Evolutionary conservation across 2,113 vertebrate genomes (phyloP), one percentile per base, ranked within the genome.

Genomic region (Misgurnus anguillicaudatus): DNA sequence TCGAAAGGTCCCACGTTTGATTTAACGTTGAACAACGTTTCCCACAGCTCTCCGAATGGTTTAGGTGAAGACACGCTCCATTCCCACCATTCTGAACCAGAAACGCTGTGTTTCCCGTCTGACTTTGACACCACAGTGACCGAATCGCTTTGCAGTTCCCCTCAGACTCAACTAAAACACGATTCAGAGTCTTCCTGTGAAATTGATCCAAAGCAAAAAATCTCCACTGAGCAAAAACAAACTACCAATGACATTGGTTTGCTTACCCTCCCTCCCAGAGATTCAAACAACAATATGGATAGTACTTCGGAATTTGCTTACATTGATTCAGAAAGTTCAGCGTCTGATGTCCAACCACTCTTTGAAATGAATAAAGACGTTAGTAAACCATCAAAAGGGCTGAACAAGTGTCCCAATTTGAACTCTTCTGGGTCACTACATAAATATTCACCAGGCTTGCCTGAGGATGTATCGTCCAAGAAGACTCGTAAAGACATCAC

Each of bases 251-350:
- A 89, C 11, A 85, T 90, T 4, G 41, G 76, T 41, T 86, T 86
- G 42, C 85, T 84, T 53, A 80, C 84, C 0, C 45, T 83, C 3
- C 85, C 82, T 6, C 39, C 82, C 19, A 87, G 78, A 76, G 92
- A 92, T 86, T 82, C 90, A 14, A 91, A 91, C 86, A 91, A 89
- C 82, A 91, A 92, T 78, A 81, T 87, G 38, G 89, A 87, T 63
- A 88, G 86, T 62, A 78, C 88, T 70, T 87, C 81, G 1, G 86
- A 92, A 77, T 91, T 92, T 80, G 71, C 84, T 78, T 92, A 92
- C 45, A 91, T 92, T 58, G 92, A 93, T 85, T 92, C 91, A 9
- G 92, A 90, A 53, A 85, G 87, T 31, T 93, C 92, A 8, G 84
- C 79, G 2, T 91, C 90, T 0, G 90, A 92, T 9, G 38, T 57